Conservation (phyloP, 2,888 invertebrate genomes). For the Tipula lateralis region DNA sequence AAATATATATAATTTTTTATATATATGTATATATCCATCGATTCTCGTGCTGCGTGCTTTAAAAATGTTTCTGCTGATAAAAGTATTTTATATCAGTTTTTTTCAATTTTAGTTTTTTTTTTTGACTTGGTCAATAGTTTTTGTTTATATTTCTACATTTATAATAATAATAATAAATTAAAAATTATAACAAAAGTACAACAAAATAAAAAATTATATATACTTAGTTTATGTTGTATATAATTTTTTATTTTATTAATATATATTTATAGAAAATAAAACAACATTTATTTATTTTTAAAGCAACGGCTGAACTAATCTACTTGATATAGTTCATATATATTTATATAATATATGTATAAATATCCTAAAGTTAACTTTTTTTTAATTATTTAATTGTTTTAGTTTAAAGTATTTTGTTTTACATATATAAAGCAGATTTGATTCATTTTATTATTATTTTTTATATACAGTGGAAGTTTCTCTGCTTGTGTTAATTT, state of each 20-base stretch:
- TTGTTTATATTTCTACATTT: neutral
- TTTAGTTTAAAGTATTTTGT: neutral
- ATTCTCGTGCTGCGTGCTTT: slow-evolving; percentile 29
- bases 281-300: slow-evolving; percentile 2
- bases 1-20: neutral
- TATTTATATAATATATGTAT: neutral
- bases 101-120: neutral
- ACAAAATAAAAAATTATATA: neutral
- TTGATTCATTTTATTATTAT: neutral
- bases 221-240: neutral
- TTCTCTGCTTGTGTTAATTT: neutral
- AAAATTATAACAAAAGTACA: neutral
- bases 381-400: neutral
- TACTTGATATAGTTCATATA: slow-evolving; percentile 24
- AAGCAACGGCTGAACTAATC: slow-evolving; percentile 26
- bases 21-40: slow-evolving; percentile 7
- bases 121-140: neutral
- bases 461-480: neutral
- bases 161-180: neutral
- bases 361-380: neutral
- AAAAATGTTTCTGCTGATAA: slow-evolving; percentile 28
- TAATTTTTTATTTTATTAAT: slow-evolving; percentile 1
- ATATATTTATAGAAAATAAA: neutral
- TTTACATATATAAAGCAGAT: slow-evolving; percentile 20
- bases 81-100: slow-evolving; percentile 28